A percentile compares a stretch with the other conserved stretches of the same genome.
phyloP scores from a whole-genome alignment of 2,888 invertebrate species.

The Drosophila pegasa region DNA sequence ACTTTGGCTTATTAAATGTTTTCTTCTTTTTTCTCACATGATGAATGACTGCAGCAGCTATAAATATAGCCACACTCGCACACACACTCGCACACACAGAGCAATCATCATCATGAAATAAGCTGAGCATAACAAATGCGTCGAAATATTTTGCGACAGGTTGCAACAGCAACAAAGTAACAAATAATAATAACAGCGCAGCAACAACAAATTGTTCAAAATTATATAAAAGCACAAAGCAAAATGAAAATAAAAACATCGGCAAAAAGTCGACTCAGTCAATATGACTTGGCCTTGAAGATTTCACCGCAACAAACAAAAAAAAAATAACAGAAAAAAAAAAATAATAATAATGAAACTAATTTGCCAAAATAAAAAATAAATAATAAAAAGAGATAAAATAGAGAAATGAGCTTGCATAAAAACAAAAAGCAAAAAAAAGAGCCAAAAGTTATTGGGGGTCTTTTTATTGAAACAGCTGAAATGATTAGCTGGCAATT shows the following conservation, averaged over 20 bases:
- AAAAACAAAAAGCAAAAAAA: constrained; percentile 40
- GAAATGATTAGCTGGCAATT: constrained; percentile 54
- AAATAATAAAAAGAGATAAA: constrained; percentile 47
- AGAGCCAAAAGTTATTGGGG: constrained; percentile 32
- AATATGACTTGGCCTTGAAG: constrained; percentile 72
- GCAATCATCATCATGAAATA: constrained; percentile 64
- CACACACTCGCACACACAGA: constrained; percentile 9
- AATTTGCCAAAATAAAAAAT: constrained; percentile 58
- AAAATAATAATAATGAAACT: constrained; percentile 63
- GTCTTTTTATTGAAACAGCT: constrained; percentile 13
- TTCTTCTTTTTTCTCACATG: constrained; percentile 45
- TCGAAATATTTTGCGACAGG: constrained; percentile 76
- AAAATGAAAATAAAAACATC: constrained; percentile 39
- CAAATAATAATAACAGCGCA: constrained; percentile 5
- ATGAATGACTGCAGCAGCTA: constrained; percentile 76
- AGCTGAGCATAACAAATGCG: constrained; percentile 79
- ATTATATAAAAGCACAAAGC: constrained; percentile 66
- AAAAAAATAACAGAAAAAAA: constrained; percentile 19
- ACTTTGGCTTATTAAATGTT: constrained; percentile 47
- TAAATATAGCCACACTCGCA: constrained; percentile 57
- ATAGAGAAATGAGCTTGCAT: constrained; percentile 46
- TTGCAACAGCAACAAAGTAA: constrained; percentile 58
- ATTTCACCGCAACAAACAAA: constrained; percentile 59
- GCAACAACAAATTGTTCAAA: constrained; percentile 28
- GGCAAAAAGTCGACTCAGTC: constrained; percentile 63